These are phyloP conservation scores for Pristionchus pacificus DNA, from an alignment of 1,140 invertebrate genomes.

Conservation along the genomic window DNA sequence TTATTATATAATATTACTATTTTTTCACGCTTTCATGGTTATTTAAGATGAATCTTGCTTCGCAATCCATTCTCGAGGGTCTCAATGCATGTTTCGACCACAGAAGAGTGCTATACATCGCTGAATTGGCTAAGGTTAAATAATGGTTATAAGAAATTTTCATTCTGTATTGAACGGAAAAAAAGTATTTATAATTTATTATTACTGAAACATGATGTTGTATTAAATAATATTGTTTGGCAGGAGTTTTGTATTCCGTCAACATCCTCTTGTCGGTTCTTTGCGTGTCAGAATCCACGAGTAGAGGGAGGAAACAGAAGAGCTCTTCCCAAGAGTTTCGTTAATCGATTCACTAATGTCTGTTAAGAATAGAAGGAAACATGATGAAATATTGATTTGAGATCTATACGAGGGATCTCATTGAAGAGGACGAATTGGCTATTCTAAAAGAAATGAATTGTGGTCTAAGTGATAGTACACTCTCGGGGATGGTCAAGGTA, in stretches of 20 bases:
- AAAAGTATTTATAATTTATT: too few relatives aligned
- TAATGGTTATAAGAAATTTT: background rate
- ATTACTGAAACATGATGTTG: too few relatives aligned
- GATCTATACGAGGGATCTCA: background rate
- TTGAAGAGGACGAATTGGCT: conserved; percentile 11
- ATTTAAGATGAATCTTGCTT: conserved; percentile 81
- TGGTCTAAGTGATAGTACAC: conserved; percentile 59
- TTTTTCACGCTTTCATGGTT: conserved; percentile 5
- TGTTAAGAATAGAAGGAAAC: conserved; percentile 6
- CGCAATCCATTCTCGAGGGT: conserved; percentile 94
- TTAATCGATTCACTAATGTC: conserved; percentile 94
- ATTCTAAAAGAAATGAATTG: conserved; percentile 55
- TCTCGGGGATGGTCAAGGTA: conserved; percentile 70
- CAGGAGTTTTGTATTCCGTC: background rate
- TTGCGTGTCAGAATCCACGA: conserved; percentile 97
- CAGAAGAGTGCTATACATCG: conserved; percentile 87
- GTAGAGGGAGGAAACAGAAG: conserved; percentile 88
- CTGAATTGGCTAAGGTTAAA: conserved; percentile 74
- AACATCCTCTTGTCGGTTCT: conserved; percentile 75
- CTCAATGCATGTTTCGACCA: conserved; percentile 98
- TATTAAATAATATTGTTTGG: too few relatives aligned
- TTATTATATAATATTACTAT: conserved; percentile 13
- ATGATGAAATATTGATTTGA: background rate
- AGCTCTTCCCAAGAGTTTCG: conserved; percentile 89
- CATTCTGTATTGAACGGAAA: too few relatives aligned